Conservation (phyloP, 1,140 invertebrate genomes). For the Aricia agestis region DNA sequence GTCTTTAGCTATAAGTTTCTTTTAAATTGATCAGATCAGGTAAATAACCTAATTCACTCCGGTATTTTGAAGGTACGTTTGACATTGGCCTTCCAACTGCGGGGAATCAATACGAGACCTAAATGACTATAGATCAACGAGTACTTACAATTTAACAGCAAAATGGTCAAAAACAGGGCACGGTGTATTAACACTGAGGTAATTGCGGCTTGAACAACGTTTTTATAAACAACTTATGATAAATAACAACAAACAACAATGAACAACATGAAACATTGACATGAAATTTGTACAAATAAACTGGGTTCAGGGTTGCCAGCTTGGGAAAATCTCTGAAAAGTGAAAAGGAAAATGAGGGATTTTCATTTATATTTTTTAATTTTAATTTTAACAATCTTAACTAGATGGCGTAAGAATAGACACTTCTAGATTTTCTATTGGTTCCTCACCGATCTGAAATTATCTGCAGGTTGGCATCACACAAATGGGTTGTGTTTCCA, state of each 20-base stretch:
- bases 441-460: too few relatives aligned
- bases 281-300: not conserved
- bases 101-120: slow-evolving; percentile 55
- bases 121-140: slow-evolving; percentile 31
- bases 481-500: too few relatives aligned
- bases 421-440: too few relatives aligned
- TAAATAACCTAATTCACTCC: slow-evolving; percentile 18
- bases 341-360: not conserved
- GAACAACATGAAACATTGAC: slow-evolving; percentile 9
- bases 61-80: slow-evolving; percentile 33
- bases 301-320: not conserved
- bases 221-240: slow-evolving; percentile 6
- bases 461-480: too few relatives aligned
- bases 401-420: too few relatives aligned
- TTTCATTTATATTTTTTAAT: too few relatives aligned
- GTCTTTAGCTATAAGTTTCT: not conserved
- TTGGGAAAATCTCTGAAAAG: not conserved
- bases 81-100: slow-evolving; percentile 60
- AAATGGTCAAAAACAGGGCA: slow-evolving; percentile 24
- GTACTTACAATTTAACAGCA: slow-evolving; percentile 30
- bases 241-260: slow-evolving; percentile 14
- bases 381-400: too few relatives aligned
- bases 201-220: slow-evolving; percentile 22
- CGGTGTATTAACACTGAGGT: slow-evolving; percentile 39
- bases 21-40: not conserved